Evolutionary conservation across 2,888 invertebrate species (phyloP).

Genomic region (Eupithecia abbreviata): DNA sequence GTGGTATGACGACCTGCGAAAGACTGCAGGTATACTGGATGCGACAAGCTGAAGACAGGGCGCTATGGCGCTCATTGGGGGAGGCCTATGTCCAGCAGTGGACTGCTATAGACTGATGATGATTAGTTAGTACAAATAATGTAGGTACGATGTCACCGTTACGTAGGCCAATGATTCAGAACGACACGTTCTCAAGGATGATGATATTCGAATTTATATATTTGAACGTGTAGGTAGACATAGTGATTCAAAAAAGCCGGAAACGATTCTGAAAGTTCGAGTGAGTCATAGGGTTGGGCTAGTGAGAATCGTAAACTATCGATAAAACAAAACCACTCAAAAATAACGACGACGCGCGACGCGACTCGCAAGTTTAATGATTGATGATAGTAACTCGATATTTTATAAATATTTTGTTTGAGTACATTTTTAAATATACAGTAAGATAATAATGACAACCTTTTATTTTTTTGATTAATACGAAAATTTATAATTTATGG

Average conservation of each 20-base stretch:
- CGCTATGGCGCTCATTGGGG: too few relatives aligned
- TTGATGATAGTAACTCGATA: not conserved
- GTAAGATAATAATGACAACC: not conserved
- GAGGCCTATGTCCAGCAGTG: too few relatives aligned
- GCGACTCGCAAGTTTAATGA: not conserved
- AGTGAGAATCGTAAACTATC: slow-evolving; percentile 1
- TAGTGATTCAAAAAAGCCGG: slow-evolving; percentile 16
- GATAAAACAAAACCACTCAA: slow-evolving; percentile 6
- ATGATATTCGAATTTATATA: not conserved
- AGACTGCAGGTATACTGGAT: too few relatives aligned
- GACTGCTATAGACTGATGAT: too few relatives aligned
- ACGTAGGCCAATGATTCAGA: not conserved
- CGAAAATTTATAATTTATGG: too few relatives aligned
- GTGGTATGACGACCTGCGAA: too few relatives aligned
- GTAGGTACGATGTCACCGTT: not conserved
- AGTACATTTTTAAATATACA: not conserved
- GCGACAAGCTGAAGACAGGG: too few relatives aligned
- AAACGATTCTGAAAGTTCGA: slow-evolving; percentile 7
- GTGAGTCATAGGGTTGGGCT: slow-evolving; percentile 18
- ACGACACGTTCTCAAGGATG: not conserved
- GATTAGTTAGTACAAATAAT: too few relatives aligned
- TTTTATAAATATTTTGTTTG: not conserved
- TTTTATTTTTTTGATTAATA: too few relatives aligned
- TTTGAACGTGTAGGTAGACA: slow-evolving; percentile 11
- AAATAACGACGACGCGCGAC: not conserved